Evolutionary conservation across 2,888 invertebrate genomes (phyloP), one percentile per base, ranked within the genome.

Genomic region (Leptodirus hochenwartii): DNA sequence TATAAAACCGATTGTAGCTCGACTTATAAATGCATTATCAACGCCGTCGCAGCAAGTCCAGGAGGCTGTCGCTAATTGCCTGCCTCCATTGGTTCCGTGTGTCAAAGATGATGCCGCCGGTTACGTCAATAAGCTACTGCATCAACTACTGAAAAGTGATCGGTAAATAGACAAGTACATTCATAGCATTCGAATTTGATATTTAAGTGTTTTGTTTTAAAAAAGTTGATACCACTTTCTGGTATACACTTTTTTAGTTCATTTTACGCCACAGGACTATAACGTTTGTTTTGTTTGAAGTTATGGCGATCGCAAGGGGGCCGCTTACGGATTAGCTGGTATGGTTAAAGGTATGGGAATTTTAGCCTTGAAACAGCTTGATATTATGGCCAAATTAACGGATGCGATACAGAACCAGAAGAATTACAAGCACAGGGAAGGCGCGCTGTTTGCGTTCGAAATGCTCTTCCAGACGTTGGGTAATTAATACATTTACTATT

Each of bases 261-360:
- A n/a, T n/a, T n/a, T n/a, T n/a, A n/a, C n/a, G n/a, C n/a, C n/a
- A n/a, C n/a, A n/a, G n/a, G n/a, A n/a, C n/a, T n/a, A n/a, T n/a
- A n/a, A n/a, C n/a, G n/a, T n/a, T n/a, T n/a, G n/a, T n/a, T n/a
- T n/a, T n/a, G n/a, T n/a, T n/a, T n/a, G n/a, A n/a, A n/a, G n/a
- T n/a, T 95, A 91, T 50, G 93, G 91, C 2, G 84, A 87, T 47
- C 64, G 84, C 28, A 72, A 85, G 58, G 98, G 98, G 8, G 96
- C 98, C 1, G 95, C 96, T 0, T 95, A 95, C 50, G 95, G 96
- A 8, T 68, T 99, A 32, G 96, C 96, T 1, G 96, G 96, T 2
- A 67, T 84, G 31, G 87, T 98, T 31, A 95, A 96, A 55, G 98
- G 98, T 1, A 73, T 96, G 51, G 96, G 96, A 13, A 95, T 98